These are phyloP conservation scores for Phalanger gymnotis DNA, from an alignment of 2,797 vertebrate species.

Conservation along the genomic window DNA sequence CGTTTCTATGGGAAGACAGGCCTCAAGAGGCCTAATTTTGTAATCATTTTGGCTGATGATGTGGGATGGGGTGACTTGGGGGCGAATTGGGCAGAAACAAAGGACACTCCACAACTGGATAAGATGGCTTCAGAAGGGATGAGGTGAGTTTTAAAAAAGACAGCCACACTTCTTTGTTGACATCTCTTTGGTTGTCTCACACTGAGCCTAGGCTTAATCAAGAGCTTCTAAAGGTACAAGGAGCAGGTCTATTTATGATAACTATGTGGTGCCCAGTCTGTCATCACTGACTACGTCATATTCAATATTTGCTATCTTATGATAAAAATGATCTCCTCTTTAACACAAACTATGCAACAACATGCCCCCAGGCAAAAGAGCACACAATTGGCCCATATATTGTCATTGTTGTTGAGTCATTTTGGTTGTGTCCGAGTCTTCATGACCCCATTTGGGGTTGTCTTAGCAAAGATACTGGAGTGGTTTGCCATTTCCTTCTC, in stretches of 20 bases:
- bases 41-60: slow-evolving; percentile 95
- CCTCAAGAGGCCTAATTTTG: slow-evolving; percentile 89
- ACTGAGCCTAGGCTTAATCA: neutral
- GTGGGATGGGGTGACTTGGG: slow-evolving; percentile 97
- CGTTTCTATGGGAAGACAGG: neutral
- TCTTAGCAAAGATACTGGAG: neutral
- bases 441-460: neutral
- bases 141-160: slow-evolving; percentile 84
- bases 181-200: fast-evolving
- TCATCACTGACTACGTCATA: neutral
- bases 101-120: slow-evolving; percentile 91
- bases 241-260: neutral
- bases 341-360: neutral
- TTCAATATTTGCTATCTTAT: neutral
- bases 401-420: neutral
- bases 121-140: slow-evolving; percentile 90
- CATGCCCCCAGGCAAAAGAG: neutral
- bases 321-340: neutral
- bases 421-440: neutral
- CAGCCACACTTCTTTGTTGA: fast-evolving
- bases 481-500: neutral
- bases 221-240: neutral
- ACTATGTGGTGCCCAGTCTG: neutral
- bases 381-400: neutral
- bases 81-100: slow-evolving; percentile 87